phyloP scores from a whole-genome alignment of 1,140 invertebrate genomes.

The Tigriopus japonicus region DNA sequence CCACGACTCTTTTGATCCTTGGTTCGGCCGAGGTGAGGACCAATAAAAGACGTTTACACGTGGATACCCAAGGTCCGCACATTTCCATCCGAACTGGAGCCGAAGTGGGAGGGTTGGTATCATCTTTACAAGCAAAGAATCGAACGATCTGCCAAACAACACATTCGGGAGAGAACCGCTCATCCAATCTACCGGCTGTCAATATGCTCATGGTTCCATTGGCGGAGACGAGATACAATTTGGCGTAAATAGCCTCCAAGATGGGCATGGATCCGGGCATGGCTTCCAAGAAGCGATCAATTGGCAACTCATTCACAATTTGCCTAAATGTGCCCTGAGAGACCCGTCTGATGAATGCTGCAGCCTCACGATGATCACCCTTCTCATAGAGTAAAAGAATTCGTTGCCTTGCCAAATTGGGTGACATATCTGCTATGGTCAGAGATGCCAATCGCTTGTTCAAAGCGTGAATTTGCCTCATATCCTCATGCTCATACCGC shows the following conservation, averaged over 20 bases:
- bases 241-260: constrained; percentile 62
- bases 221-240: constrained; percentile 31
- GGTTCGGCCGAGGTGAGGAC: constrained; percentile 36
- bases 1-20: constrained; percentile 35
- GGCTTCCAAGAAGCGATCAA: constrained; percentile 64
- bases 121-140: constrained; percentile 46
- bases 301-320: constrained; percentile 48
- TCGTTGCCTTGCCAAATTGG: constrained; percentile 43
- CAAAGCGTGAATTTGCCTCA: constrained; percentile 4
- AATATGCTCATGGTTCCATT: constrained; percentile 16
- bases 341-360: constrained; percentile 48
- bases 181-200: background rate
- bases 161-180: constrained; percentile 42
- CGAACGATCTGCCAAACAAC: constrained; percentile 62
- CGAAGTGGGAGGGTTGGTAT: constrained; percentile 10
- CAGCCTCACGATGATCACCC: constrained; percentile 53
- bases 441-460: constrained; percentile 28
- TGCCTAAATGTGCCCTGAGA: constrained; percentile 48
- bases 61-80: constrained; percentile 30
- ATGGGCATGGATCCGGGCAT: constrained; percentile 65
- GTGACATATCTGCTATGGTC: constrained; percentile 44
- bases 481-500: background rate
- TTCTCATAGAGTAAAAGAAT: constrained; percentile 54
- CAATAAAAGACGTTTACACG: constrained; percentile 37
- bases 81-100: constrained; percentile 26